Conservation (phyloP, 1,140 invertebrate genomes). For the Saccostrea echinata region DNA sequence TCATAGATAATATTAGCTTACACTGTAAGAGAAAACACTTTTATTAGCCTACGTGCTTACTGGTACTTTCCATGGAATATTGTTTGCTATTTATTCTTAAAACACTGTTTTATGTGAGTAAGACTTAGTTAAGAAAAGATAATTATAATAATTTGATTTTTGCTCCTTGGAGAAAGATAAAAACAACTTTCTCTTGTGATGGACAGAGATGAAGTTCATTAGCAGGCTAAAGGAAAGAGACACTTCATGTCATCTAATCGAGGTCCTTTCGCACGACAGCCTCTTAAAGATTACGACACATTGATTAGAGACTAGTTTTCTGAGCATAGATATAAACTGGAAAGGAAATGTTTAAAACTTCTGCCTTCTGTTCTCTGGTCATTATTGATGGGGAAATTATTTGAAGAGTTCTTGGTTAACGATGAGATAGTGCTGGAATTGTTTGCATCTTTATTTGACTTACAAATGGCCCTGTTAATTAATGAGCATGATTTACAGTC, state of each 20-base stretch:
- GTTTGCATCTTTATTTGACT: not conserved
- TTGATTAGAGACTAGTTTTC: not conserved
- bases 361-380: not conserved
- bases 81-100: not conserved
- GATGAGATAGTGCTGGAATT: not conserved
- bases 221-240: constrained; percentile 1
- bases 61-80: too few relatives aligned
- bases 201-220: not conserved
- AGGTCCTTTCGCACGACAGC: not conserved
- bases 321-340: not conserved
- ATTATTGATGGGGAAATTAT: not conserved
- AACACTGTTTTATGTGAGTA: not conserved
- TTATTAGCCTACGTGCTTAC: too few relatives aligned
- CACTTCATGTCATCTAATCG: not conserved
- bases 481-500: too few relatives aligned
- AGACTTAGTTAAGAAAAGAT: not conserved
- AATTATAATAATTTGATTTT: not conserved
- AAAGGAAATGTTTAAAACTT: not conserved
- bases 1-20: too few relatives aligned
- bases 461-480: not conserved
- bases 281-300: not conserved
- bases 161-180: not conserved
- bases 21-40: too few relatives aligned
- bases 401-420: not conserved
- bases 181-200: not conserved